Base-by-base conservation (phyloP, 53 echinoderm and acorn worm genomes). In the Temnopleurus reevesii region DNA sequence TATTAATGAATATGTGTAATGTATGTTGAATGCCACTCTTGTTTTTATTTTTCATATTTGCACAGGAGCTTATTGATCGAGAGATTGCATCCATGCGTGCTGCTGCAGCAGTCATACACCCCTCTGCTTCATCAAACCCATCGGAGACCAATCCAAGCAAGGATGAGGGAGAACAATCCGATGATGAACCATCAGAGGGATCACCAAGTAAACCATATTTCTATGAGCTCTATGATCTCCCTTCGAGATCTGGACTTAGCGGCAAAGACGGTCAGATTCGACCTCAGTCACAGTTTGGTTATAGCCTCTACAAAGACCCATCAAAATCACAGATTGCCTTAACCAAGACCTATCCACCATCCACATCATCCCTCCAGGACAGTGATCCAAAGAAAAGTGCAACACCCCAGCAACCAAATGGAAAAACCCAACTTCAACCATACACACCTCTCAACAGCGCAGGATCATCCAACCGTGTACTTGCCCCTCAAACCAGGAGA, bases 71-170 rank as follows among this genome's bases (percentile, higher is more conserved):
- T 19, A 92, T 96, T 89, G 95, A 96, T 45, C 34, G 80, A 18
- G 96, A 96, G 92, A 96, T 96, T 38, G 89, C 93, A 61, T 93
- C 91, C 54, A 90, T 96, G 17, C 90, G 94, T 35, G 92, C 96
- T 33, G 96, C 96, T 26, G 91, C 91, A 38, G 86, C 93, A 12
- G 96, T 92, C 87, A 82, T 94, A 61, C 89, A 54, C 49, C 89
- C 92, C 2, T 66, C 92, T 12, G 5, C 49, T 21, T 56, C 63
- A 12, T 33, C 87, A 87, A 18, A 46, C 21, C 8, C 57, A 8
- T 10, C 86, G 26, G 44, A 8, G 71, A 83, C 28, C 82, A 46
- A 26, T 59, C 46, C 31, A 33, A 30, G 30, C 54, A 60, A 18
- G 61, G 71, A 71, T 18, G 55, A 83, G 5, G 83, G 56, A 45